Conservation (phyloP, 2,113 vertebrate species). For the Athene noctua region DNA sequence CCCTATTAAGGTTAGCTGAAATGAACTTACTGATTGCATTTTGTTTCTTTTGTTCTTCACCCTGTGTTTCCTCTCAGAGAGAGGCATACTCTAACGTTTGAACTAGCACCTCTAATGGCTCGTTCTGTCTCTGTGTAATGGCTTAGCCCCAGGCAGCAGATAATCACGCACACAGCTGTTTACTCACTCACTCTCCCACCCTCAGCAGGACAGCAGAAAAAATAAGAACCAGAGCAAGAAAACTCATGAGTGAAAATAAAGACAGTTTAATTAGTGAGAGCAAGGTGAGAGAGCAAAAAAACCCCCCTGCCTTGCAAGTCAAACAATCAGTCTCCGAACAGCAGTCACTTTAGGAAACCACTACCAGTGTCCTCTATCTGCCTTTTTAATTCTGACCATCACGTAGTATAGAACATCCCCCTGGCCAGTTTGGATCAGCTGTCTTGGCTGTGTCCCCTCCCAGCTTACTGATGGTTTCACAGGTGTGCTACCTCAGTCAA, state of each 20-base stretch:
- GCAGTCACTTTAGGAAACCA: not conserved
- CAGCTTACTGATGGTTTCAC: not conserved
- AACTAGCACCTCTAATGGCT: not conserved
- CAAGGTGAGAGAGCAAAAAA: not conserved
- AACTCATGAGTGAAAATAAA: not conserved
- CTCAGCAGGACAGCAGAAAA: not conserved
- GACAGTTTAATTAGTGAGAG: not conserved
- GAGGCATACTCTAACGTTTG: not conserved
- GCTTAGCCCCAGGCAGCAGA: not conserved
- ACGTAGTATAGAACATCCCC: not conserved
- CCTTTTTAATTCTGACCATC: not conserved
- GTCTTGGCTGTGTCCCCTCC: not conserved
- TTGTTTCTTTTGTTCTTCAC: not conserved
- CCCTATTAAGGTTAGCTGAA: not conserved
- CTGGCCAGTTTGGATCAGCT: not conserved
- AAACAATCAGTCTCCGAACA: not conserved
- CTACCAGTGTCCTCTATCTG: not conserved
- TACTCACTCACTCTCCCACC: not conserved
- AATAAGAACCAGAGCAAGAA: not conserved
- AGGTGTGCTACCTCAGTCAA: not conserved
- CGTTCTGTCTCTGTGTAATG: not conserved
- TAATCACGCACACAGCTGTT: not conserved
- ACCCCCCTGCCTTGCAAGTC: too few relatives aligned
- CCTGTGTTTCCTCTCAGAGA: not conserved
- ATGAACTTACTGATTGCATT: not conserved